Evolutionary conservation across 2,888 invertebrate genomes (phyloP), one percentile per base, ranked within the genome.

Genomic region (Griposia aprilina): DNA sequence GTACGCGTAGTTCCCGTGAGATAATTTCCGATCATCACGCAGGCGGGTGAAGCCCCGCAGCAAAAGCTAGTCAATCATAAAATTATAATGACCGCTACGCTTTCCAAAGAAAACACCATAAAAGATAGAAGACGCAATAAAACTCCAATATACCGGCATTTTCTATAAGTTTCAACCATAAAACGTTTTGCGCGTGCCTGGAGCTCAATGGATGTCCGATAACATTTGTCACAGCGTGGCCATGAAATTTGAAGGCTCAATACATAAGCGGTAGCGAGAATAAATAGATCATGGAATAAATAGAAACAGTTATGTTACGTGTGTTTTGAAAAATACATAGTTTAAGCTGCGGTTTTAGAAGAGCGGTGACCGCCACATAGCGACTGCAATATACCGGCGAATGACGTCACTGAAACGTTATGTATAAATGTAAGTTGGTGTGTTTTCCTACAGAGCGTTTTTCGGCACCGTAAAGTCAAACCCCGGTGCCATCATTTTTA

Each of bases 141-240:
- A 81, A 81, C 10, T 55, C 15, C 30, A 63, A 74, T 59, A 77
- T 62, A 60, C 62, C 57, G 17, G 20, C 6, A 76, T 76, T 85
- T 85, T 79, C 82, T 82, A 41, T 23, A 41, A 74, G 57, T 85
- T 78, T 76, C 72, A 63, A 78, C 62, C 62, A 77, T 85, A 79
- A 79, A 82, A 78, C 70, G 69, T 70, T 72, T 66, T 41, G 79
- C 62, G 70, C 85, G 79, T 78, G 82, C 67, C 74, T 80, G 74
- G 20, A 41, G 70, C 66, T 69, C 67, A 74, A 74, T 85, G 77
- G 75, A 74, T 66, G 85, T 66, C 74, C 73, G 75, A 81, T 75
- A 63, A 74, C 67, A 82, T 84, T 85, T 80, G 85, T 85, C 80
- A 85, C 73, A 65, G 79, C 71, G 48, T 45, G 80, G 59, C 77